Conservation (phyloP, 2,888 invertebrate species). For the Hirudinaria manillensis region DNA sequence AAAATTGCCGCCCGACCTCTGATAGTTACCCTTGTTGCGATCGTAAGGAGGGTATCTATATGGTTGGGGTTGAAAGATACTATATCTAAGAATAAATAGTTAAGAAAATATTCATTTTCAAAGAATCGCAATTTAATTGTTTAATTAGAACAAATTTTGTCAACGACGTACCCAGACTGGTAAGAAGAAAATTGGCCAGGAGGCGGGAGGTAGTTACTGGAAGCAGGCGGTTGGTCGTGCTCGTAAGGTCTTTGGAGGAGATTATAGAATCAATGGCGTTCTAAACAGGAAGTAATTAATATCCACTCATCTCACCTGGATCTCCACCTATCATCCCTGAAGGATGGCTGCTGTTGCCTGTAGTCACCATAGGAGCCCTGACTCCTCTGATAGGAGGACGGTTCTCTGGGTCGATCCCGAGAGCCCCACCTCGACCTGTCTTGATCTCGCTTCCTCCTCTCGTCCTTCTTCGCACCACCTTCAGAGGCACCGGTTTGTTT, state of each 20-base stretch:
- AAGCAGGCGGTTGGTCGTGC: background rate
- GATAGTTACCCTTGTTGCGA: slow-evolving; percentile 5
- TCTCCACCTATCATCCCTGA: slow-evolving; percentile 21
- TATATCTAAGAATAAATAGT: background rate
- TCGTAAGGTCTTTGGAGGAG: background rate
- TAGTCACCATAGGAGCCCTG: slow-evolving; percentile 4
- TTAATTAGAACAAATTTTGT: too few relatives aligned
- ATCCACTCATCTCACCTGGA: background rate
- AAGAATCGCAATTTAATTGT: too few relatives aligned
- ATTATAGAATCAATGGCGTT: background rate
- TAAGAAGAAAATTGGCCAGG: slow-evolving; percentile 6
- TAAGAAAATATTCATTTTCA: too few relatives aligned
- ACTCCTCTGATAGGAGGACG: slow-evolving; percentile 2
- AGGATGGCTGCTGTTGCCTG: background rate
- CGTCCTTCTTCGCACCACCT: slow-evolving; percentile 1
- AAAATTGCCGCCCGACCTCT: background rate
- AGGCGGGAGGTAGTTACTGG: background rate
- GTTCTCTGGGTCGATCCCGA: slow-evolving; percentile 17
- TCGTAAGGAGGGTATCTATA: background rate
- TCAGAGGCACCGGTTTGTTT: background rate
- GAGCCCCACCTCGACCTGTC: slow-evolving; percentile 11
- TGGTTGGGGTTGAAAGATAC: background rate
- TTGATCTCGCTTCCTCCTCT: slow-evolving; percentile 12
- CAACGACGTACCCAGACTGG: background rate
- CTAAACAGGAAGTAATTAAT: too few relatives aligned